Percentiles rank a stretch among this genome's conserved stretches.
Evolutionary conservation across 2,113 vertebrate species (phyloP).

Genomic region (Gymnorhina tibicen): DNA sequence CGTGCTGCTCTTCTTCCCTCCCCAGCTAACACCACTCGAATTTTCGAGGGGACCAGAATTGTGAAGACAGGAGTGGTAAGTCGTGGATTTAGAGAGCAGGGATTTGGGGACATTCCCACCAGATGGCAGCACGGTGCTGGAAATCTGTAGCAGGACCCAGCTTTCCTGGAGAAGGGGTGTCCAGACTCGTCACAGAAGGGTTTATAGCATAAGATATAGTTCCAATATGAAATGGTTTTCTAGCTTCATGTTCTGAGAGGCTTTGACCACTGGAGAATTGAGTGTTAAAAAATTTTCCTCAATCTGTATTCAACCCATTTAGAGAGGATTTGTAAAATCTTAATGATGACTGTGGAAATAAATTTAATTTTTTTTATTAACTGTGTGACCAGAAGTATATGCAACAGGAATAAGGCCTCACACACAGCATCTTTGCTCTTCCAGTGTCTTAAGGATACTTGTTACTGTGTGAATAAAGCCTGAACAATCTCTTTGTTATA

Average conservation of each 20-base stretch:
- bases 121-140: conserved; percentile 69
- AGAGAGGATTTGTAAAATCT: background rate
- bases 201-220: background rate
- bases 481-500: background rate
- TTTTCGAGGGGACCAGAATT: conserved; percentile 96
- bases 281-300: background rate
- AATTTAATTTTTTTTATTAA: background rate
- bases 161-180: background rate
- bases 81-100: background rate
- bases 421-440: background rate
- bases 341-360: background rate
- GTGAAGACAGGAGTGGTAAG: conserved; percentile 98
- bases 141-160: background rate
- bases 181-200: background rate
- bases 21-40: conserved; percentile 93
- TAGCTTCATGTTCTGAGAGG: background rate
- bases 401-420: background rate
- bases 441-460: background rate
- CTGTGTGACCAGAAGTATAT: background rate
- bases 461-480: background rate
- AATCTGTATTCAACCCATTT: background rate
- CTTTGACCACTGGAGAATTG: background rate
- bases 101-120: conserved; percentile 14
- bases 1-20: conserved; percentile 36
- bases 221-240: background rate